Base-by-base conservation (phyloP, 2,888 invertebrate species). In the Callosobruchus maculatus region DNA sequence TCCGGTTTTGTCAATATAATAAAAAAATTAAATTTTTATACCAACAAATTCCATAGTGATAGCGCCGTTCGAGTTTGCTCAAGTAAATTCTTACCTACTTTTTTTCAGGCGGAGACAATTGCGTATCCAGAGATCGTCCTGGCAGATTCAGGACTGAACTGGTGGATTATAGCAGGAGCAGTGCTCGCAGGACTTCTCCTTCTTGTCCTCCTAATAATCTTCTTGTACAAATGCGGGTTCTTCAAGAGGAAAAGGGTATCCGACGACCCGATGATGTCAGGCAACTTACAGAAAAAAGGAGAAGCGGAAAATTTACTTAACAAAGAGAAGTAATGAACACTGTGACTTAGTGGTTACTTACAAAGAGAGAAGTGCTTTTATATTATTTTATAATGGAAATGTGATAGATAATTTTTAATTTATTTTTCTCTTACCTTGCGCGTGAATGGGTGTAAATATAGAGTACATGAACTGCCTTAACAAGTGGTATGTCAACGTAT, bases 141-240 rank as follows among this genome's bases (percentile, higher is more conserved):
- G 80, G 92, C 93, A 80, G 92, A 93, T 22, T 90, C 92, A 22
- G 92, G 93, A n/a, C 92, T 96, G 7, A 94, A 95, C 20, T 89
- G 95, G 80, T 97, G 97, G 95, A 93, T 97, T 78, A 95, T 96
- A 77, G 92, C 94, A 78, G 89, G 96, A 71, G 94, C 97, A 66
- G 92, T 96, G 72, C 89, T 95, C 74, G 93, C 93, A 0, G 98
- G 98, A 13, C 88, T 98, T 66, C 84, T 97, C 78, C 89, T 98
- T 21, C 89, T 98, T 66, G 91, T 96, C 67, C 85, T 96, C 2
- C 89, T 98, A 72, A 94, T 95, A 69, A 89, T 94, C 71, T 90
- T 93, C 22, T 88, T 98, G 75, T 96, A 96, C 93, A 96, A 94
- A 88, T 92, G 95, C 73, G 96, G 96, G 72, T 97, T 97, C 91